Evolutionary conservation across 2,113 vertebrate species (phyloP).

Genomic region (Rhea pennata): DNA sequence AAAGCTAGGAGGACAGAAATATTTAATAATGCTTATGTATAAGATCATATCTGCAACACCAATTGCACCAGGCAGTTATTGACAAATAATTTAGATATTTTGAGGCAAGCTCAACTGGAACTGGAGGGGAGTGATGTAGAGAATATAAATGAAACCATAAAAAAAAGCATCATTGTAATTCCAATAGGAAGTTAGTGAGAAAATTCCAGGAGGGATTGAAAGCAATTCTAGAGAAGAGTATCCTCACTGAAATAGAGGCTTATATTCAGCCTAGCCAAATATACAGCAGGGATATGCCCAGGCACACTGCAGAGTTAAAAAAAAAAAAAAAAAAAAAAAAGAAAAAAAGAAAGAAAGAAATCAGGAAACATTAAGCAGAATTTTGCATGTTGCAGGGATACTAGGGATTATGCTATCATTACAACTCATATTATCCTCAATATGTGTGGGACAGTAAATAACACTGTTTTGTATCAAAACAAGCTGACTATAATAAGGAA

Average conservation of each 20-base stretch:
- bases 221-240: neutral
- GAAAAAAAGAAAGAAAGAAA: neutral
- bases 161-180: neutral
- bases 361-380: neutral
- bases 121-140: neutral
- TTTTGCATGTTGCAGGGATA: neutral
- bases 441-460: accelerated
- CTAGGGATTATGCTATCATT: neutral
- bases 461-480: neutral
- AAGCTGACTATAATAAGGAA: neutral
- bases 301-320: neutral
- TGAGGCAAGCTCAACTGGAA: neutral
- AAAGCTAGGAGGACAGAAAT: neutral
- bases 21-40: neutral
- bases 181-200: neutral
- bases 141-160: neutral
- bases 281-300: neutral
- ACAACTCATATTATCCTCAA: neutral
- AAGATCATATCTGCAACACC: neutral
- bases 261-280: neutral
- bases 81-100: neutral
- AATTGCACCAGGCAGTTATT: neutral
- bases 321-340: too few species aligned
- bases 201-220: neutral
- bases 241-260: neutral